Evolutionary conservation across 2,797 vertebrate species (phyloP), one percentile per base, ranked within the genome.

Genomic region (Propithecus deckenii): DNA sequence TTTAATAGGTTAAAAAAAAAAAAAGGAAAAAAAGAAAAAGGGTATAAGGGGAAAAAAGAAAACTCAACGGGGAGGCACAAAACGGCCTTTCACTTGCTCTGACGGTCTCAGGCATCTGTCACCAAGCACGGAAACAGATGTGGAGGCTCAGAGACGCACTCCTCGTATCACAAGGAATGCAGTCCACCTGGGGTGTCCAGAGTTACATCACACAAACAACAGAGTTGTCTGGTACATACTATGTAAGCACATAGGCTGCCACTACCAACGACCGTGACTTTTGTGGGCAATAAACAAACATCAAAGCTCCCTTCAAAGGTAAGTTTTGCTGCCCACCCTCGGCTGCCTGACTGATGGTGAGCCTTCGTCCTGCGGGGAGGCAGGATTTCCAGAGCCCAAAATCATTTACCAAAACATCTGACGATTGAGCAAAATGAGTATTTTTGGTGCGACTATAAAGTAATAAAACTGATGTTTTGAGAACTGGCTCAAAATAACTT

Each of bases 81-180:
- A 12, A 12, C 48, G 13, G 72, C 57, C 38, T 23, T 11, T 50
- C 4, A 14, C 43, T 38, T 25, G 18, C 30, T 89, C 7, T 52
- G 20, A 5, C 0, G 2, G 5, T 2, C 12, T 4, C 22, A 10
- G 69, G 32, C 41, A 12, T 3, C 28, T 43, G 50, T 23, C 17
- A 12, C 32, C 48, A 17, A 14, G 25, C 17, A 30, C 22, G 1
- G 23, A 38, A 28, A 28, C 5, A 38, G 17, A 63, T 2, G 2
- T 0, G n/a, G 17, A 30, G 2, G 2, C 18, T 11, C 0, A 0
- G 0, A 30, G 50, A 30, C 1, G 32, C 0, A 13, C 25, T 17
- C 69, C 46, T 22, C 12, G 25, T 15, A 30, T 28, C 4, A 7
- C 4, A 30, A 14, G 41, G 61, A 50, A 3, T 3, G 15, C 0